Evolutionary conservation across 2,888 invertebrate genomes (phyloP).

Genomic region (Agriopis leucophaearia): DNA sequence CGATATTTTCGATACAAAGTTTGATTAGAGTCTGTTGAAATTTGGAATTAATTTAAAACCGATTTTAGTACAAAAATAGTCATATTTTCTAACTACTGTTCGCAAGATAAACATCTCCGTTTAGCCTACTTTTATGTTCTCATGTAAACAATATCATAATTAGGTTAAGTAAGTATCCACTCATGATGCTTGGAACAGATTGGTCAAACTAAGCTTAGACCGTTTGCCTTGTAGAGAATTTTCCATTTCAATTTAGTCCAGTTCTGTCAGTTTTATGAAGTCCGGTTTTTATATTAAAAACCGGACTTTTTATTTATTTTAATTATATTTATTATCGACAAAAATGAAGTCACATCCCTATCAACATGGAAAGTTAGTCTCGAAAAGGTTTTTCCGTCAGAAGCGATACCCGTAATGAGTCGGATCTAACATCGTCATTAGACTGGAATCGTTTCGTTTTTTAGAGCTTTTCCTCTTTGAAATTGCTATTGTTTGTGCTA

Average conservation of each 20-base stretch:
- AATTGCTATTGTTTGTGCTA: slow-evolving; percentile 21
- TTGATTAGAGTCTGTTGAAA: background rate
- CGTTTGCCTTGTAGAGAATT: background rate
- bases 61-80: too few relatives aligned
- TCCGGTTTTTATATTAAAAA: too few relatives aligned
- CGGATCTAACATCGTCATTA: slow-evolving; percentile 30
- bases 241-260: too few relatives aligned
- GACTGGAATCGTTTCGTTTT: slow-evolving; percentile 26
- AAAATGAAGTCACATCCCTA: slow-evolving; percentile 22
- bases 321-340: too few relatives aligned
- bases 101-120: slow-evolving; percentile 39
- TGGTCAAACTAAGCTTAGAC: background rate
- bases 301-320: background rate
- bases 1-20: background rate
- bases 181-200: background rate
- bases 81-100: slow-evolving; percentile 37
- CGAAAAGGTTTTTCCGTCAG: slow-evolving; percentile 27
- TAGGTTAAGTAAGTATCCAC: slow-evolving; percentile 29
- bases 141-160: slow-evolving; percentile 33
- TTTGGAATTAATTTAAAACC: background rate
- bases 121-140: slow-evolving; percentile 34
- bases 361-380: slow-evolving; percentile 16
- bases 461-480: slow-evolving; percentile 13
- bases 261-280: too few relatives aligned
- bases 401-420: slow-evolving; percentile 31